Conservation (phyloP, 2,888 invertebrate genomes). For the Hirtodrosophila duncani region DNA sequence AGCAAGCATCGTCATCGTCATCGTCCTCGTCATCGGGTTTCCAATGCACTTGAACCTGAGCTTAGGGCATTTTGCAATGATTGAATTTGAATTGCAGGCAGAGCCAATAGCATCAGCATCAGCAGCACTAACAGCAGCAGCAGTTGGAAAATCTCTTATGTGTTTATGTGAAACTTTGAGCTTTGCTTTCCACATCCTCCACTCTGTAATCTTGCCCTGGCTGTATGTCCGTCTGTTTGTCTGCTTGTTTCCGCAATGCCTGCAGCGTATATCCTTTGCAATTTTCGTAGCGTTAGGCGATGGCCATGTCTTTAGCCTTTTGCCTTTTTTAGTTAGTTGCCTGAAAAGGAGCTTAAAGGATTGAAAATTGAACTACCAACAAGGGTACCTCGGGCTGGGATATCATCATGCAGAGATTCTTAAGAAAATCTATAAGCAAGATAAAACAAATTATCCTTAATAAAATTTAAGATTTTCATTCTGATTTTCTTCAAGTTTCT, state of each 20-base stretch:
- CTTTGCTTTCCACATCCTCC: conserved; percentile 1
- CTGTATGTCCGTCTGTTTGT: conserved; percentile 25
- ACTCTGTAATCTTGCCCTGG: conserved; percentile 23
- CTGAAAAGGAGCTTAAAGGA: too few species aligned
- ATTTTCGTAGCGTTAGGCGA: conserved; percentile 21
- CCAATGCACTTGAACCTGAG: conserved; percentile 45
- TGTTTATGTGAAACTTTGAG: conserved; percentile 32
- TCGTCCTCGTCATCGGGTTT: conserved; percentile 8
- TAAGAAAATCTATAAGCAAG: too few species aligned
- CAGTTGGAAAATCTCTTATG: conserved; percentile 30
- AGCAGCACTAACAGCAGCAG: background rate
- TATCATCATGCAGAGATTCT: too few species aligned
- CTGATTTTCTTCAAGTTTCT: background rate
- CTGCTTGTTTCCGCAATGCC: conserved; percentile 37
- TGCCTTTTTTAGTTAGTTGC: background rate
- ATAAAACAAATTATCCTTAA: too few species aligned
- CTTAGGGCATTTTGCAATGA: conserved; percentile 62
- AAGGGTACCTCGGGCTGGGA: too few species aligned
- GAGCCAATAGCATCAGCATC: too few species aligned
- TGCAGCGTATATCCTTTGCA: conserved; percentile 33
- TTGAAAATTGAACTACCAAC: too few species aligned
- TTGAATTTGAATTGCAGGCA: conserved; percentile 63
- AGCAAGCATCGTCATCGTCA: conserved; percentile 3
- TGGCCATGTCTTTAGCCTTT: conserved; percentile 20
- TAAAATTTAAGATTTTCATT: too few species aligned